A percentile compares a stretch with the other conserved stretches of the same genome.
These are phyloP conservation scores for Liparis tanakae DNA, from an alignment of 2,797 vertebrate genomes.

Conservation along the genomic window DNA sequence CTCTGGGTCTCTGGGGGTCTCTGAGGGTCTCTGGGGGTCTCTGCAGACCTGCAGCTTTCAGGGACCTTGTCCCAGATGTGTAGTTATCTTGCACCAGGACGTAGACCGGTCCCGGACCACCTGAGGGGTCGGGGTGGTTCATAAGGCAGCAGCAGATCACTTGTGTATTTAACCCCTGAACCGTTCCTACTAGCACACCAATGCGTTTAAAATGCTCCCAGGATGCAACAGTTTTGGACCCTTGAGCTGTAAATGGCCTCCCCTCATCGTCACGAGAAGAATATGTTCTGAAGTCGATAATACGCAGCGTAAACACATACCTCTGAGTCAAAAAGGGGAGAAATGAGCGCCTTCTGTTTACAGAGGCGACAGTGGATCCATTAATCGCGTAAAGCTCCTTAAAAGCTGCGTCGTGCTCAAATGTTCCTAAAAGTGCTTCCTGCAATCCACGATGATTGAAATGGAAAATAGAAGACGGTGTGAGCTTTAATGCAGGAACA, in stretches of 20 bases:
- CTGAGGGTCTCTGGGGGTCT: too few relatives aligned
- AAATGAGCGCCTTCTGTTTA: neutral
- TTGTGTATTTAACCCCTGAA: too few relatives aligned
- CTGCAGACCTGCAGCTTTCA: too few relatives aligned
- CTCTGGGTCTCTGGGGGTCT: too few relatives aligned
- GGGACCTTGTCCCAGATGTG: too few relatives aligned
- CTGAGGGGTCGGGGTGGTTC: too few relatives aligned
- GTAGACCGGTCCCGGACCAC: too few relatives aligned
- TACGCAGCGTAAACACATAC: neutral
- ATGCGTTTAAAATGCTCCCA: neutral
- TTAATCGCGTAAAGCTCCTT: slow-evolving; percentile 14
- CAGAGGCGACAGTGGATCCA: neutral
- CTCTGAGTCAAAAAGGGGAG: neutral
- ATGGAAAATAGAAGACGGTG: slow-evolving; percentile 8
- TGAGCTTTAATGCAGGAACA: slow-evolving; percentile 45
- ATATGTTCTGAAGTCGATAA: neutral
- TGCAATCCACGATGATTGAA: slow-evolving; percentile 14
- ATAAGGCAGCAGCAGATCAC: too few relatives aligned
- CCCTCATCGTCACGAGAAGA: neutral
- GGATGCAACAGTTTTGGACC: neutral
- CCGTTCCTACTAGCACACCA: too few relatives aligned
- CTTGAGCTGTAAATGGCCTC: neutral
- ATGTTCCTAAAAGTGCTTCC: slow-evolving; percentile 7
- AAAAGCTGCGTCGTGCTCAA: neutral
- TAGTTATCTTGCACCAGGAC: too few relatives aligned